Percentiles rank a stretch among this genome's conserved stretches.
phyloP scores from a whole-genome alignment of 2,797 vertebrate genomes.

The Oreochromis mossambicus region DNA sequence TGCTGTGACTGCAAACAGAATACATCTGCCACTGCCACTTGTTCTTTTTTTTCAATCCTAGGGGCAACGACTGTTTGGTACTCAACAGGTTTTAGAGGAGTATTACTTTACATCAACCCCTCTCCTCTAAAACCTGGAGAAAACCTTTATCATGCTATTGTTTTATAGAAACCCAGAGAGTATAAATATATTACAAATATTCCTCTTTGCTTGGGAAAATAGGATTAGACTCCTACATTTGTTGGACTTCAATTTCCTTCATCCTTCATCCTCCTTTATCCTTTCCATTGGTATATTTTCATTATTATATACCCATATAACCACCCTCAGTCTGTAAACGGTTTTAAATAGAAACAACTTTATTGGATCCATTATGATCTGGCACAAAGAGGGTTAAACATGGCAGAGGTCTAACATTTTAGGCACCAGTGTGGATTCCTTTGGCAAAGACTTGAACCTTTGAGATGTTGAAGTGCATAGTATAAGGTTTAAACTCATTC shows the following conservation, averaged over 20 bases:
- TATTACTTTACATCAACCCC: constrained; percentile 5
- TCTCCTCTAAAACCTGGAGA: neutral
- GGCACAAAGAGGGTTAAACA: constrained; percentile 65
- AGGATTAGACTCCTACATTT: neutral
- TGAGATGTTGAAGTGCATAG: constrained; percentile 56
- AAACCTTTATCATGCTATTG: neutral
- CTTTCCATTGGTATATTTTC: neutral
- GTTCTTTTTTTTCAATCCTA: neutral
- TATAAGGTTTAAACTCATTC: constrained; percentile 28
- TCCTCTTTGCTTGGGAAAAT: neutral
- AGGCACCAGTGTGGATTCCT: constrained; percentile 72
- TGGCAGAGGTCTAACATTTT: constrained; percentile 60
- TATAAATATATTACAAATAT: neutral
- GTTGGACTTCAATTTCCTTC: neutral
- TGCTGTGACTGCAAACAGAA: neutral
- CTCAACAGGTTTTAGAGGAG: neutral
- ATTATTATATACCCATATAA: constrained; percentile 48
- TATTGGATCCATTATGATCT: constrained; percentile 70
- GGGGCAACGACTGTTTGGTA: neutral
- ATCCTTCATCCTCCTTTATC: neutral
- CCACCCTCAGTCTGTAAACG: constrained; percentile 60
- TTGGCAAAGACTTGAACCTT: constrained; percentile 68
- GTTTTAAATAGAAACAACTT: constrained; percentile 66
- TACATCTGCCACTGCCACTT: neutral
- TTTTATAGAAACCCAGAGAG: neutral